phyloP scores from a whole-genome alignment of 2,113 vertebrate species.

The Melanerpes formicivorus region DNA sequence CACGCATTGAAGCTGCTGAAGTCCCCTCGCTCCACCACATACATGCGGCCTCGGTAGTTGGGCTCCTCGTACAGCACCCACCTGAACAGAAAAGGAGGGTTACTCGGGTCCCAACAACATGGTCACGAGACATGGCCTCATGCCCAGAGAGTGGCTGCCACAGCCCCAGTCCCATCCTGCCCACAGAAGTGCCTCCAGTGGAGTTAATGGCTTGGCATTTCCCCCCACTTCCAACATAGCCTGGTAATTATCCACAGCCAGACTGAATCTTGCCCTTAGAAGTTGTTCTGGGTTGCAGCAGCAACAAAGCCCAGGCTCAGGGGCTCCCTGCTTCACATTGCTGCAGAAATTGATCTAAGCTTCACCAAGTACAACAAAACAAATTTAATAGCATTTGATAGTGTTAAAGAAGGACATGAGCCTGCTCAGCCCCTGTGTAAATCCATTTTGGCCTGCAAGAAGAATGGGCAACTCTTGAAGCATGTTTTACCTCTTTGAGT shows the following conservation, averaged over 20 bases:
- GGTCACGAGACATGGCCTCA: accelerated
- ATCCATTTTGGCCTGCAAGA: not conserved
- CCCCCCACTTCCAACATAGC: accelerated
- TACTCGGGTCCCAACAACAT: not conserved
- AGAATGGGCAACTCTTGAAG: not conserved
- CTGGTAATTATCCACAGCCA: not conserved
- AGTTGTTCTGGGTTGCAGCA: not conserved
- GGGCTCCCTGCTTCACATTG: not conserved
- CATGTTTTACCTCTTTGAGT: not conserved
- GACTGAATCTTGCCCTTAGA: not conserved
- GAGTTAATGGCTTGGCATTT: accelerated
- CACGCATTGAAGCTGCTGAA: conserved; percentile 86
- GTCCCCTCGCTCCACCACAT: conserved; percentile 88
- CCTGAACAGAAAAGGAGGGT: conserved; percentile 64
- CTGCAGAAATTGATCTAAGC: not conserved
- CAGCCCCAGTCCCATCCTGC: accelerated
- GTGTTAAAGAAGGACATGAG: not conserved
- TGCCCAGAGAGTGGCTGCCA: accelerated
- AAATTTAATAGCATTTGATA: not conserved
- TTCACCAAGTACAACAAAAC: not conserved
- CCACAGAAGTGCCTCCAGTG: not conserved
- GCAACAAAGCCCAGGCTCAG: not conserved
- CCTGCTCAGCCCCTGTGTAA: not conserved
- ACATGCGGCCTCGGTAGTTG: conserved; percentile 91
- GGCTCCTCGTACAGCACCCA: conserved; percentile 96